A percentile compares a stretch with the other conserved stretches of the same genome.
phyloP scores from a whole-genome alignment of 1,140 invertebrate genomes.

The Steinernema feltiae region DNA sequence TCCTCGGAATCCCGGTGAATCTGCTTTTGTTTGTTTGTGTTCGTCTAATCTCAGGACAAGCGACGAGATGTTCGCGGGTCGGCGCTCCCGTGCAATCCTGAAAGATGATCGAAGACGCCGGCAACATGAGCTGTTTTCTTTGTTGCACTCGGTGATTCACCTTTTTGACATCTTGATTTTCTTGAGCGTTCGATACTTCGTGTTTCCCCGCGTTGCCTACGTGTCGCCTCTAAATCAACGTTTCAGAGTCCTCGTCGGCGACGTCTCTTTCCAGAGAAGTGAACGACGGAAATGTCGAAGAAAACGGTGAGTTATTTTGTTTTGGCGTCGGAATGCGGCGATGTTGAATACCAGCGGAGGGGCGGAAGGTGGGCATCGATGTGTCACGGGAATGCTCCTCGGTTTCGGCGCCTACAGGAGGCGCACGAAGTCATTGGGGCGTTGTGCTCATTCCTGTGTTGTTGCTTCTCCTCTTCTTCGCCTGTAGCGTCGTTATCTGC shows the following conservation, averaged over 20 bases:
- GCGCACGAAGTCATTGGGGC: neutral
- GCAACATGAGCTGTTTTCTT: slow-evolving; percentile 15
- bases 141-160: slow-evolving; percentile 19
- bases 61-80: no score
- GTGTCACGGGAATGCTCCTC: neutral
- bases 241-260: slow-evolving; percentile 14
- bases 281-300: slow-evolving; percentile 35
- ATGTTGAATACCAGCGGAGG: slow-evolving; percentile 19
- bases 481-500: neutral
- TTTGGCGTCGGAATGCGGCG: slow-evolving; percentile 19
- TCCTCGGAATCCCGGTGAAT: no score
- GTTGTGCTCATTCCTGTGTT: neutral
- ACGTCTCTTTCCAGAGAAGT: neutral
- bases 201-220: neutral
- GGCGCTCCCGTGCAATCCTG: no score
- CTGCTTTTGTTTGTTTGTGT: no score
- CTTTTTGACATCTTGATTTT: slow-evolving; percentile 17
- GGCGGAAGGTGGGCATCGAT: neutral
- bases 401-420: neutral
- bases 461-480: neutral
- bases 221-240: neutral
- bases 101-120: no score
- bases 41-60: no score
- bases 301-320: slow-evolving; percentile 40
- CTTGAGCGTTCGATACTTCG: neutral